A percentile compares a stretch with the other conserved stretches of the same genome.
These are phyloP conservation scores for Germaria angustata DNA, from an alignment of 2,888 invertebrate species.

Conservation along the genomic window DNA sequence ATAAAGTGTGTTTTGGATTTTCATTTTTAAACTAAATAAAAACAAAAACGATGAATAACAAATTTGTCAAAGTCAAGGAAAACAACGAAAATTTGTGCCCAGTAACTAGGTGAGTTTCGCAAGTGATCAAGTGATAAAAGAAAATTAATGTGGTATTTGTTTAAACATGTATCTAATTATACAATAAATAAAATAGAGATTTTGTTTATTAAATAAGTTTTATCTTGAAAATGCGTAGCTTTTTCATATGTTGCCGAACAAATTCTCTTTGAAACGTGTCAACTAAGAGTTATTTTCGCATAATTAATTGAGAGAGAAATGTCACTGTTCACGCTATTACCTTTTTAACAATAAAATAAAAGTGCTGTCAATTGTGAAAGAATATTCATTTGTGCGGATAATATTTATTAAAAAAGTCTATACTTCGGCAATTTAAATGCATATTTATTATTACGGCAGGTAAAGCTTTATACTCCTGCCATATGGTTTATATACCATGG, in stretches of 20 bases:
- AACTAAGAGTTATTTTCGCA: slow-evolving; percentile 20
- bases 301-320: slow-evolving; percentile 18
- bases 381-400: too few species aligned
- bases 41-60: slow-evolving; percentile 74
- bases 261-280: slow-evolving; percentile 59
- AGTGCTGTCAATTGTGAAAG: slow-evolving; percentile 1
- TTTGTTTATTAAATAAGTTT: not conserved
- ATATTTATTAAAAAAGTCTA: too few species aligned
- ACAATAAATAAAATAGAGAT: not conserved
- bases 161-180: not conserved
- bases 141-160: not conserved
- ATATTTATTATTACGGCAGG: too few species aligned
- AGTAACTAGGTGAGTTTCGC: slow-evolving; percentile 73
- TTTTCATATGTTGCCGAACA: not conserved
- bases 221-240: slow-evolving; percentile 36
- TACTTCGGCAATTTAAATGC: too few species aligned
- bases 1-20: slow-evolving; percentile 50
- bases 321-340: slow-evolving; percentile 5
- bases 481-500: too few species aligned
- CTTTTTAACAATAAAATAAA: not conserved
- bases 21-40: slow-evolving; percentile 39
- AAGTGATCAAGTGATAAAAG: not conserved
- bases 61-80: slow-evolving; percentile 72
- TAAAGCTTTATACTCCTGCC: too few species aligned
- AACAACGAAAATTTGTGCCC: slow-evolving; percentile 79